These are phyloP conservation scores for silkworm (Bombyx mori) DNA, from an alignment of 1,140 invertebrate species.

Conservation along the genomic window ASM3026992v2 NC_085112.1:12313501-12314000, in stretches of 20 bases:
- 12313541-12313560: too few species aligned
- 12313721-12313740: neutral
- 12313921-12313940: too few species aligned
- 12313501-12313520: too few species aligned
- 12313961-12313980: too few species aligned
- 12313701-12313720: neutral
- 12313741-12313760: neutral
- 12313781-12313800: neutral
- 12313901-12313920: neutral
- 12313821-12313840: slow-evolving; percentile 5
- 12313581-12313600: too few species aligned
- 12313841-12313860: slow-evolving; percentile 1
- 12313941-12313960: too few species aligned
- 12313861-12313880: slow-evolving; percentile 7
- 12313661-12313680: neutral
- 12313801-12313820: slow-evolving; percentile 2
- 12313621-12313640: too few species aligned
- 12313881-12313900: slow-evolving; percentile 7
- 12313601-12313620: too few species aligned
- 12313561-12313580: too few species aligned
- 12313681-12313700: too few species aligned
- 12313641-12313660: neutral
- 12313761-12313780: slow-evolving; percentile 1
- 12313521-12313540: too few species aligned
- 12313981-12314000: too few species aligned